Percentiles rank a stretch among this genome's conserved stretches.
phyloP scores from a whole-genome alignment of 1,140 invertebrate species.

The Cyrtorhinus lividipennis region DNA sequence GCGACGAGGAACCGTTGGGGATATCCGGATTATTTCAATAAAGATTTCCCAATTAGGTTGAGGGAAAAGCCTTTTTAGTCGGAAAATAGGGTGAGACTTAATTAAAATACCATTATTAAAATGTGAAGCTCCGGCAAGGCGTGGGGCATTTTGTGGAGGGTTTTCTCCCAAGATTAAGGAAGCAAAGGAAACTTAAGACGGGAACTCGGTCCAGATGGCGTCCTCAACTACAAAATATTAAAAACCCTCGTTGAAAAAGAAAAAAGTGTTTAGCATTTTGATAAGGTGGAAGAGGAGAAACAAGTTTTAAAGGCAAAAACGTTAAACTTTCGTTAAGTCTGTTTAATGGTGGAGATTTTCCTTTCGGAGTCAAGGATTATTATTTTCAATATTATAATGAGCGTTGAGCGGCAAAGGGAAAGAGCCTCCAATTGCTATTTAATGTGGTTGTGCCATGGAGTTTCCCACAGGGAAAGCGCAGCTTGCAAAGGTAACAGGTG shows the following conservation, averaged over 20 bases:
- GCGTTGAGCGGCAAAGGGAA: neutral
- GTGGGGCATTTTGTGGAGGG: neutral
- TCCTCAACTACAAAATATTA: slow-evolving; percentile 20
- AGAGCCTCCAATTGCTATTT: slow-evolving; percentile 11
- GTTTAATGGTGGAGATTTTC: slow-evolving; percentile 20
- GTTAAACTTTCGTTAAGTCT: slow-evolving; percentile 20
- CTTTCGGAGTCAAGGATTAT: slow-evolving; percentile 2
- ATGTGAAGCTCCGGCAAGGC: slow-evolving; percentile 5
- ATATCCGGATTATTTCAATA: slow-evolving; percentile 21
- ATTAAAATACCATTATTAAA: slow-evolving; percentile 24
- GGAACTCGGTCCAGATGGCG: slow-evolving; percentile 16
- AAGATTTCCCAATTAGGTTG: slow-evolving; percentile 20
- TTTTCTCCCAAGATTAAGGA: slow-evolving; percentile 18
- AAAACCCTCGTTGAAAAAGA: slow-evolving; percentile 15
- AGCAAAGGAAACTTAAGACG: neutral
- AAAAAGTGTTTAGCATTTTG: slow-evolving; percentile 22
- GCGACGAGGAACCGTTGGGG: neutral
- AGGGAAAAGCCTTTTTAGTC: neutral
- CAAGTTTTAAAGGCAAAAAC: slow-evolving; percentile 19
- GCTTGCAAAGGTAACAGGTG: slow-evolving; percentile 13
- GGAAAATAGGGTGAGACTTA: slow-evolving; percentile 18
- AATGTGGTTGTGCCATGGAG: slow-evolving; percentile 8
- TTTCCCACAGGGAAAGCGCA: neutral
- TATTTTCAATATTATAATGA: slow-evolving; percentile 21
- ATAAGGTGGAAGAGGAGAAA: slow-evolving; percentile 22